Evolutionary conservation across 2,797 vertebrate species (phyloP).

Genomic region (Hephaestus fuliginosus): DNA sequence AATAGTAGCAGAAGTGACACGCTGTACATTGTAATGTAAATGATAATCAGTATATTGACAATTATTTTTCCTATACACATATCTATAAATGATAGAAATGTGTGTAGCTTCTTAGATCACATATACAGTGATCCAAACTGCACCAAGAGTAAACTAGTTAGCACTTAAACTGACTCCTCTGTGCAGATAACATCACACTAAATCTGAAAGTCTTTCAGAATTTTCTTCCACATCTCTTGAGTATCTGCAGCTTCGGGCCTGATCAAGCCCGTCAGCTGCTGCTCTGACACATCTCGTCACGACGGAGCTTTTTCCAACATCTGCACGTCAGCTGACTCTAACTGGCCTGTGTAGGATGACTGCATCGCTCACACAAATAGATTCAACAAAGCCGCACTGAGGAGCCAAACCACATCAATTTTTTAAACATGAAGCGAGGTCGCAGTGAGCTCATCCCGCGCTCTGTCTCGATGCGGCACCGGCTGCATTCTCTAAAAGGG

Average conservation of each 20-base stretch:
- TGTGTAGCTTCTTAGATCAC: not conserved
- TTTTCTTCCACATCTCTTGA: not conserved
- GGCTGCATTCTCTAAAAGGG: constrained; percentile 66
- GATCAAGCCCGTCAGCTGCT: constrained; percentile 39
- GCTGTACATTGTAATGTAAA: not conserved
- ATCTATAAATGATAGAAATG: not conserved
- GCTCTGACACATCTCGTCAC: constrained; percentile 13
- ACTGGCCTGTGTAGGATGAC: constrained; percentile 23
- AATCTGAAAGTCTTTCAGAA: not conserved
- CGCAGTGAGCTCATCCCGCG: constrained; percentile 71
- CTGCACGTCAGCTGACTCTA: constrained; percentile 23
- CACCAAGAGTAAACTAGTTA: not conserved
- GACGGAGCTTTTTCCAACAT: not conserved
- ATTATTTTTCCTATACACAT: not conserved
- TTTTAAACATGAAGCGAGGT: constrained; percentile 63
- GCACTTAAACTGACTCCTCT: not conserved
- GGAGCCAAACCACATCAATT: constrained; percentile 52
- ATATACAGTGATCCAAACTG: not conserved
- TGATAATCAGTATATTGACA: not conserved
- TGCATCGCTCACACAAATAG: constrained; percentile 52
- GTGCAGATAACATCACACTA: not conserved
- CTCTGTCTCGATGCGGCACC: constrained; percentile 68
- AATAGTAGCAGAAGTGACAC: not conserved
- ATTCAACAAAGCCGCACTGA: constrained; percentile 49
- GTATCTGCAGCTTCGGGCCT: not conserved